These are phyloP conservation scores for Eulemur albifrons DNA, from an alignment of 2,797 vertebrate genomes.

Conservation along the genomic window DNA sequence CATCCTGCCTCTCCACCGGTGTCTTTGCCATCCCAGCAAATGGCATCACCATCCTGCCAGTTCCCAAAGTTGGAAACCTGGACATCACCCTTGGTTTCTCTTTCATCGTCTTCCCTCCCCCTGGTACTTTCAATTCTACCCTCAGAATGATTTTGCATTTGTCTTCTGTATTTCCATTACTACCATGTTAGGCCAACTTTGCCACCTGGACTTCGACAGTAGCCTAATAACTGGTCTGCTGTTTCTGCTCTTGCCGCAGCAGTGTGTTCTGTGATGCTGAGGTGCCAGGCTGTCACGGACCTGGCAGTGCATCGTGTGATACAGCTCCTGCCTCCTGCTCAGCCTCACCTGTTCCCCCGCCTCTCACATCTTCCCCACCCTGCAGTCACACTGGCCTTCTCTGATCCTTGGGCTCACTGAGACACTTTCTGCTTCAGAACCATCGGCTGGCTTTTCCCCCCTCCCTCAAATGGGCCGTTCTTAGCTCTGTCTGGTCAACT, in stretches of 20 bases:
- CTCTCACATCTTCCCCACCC: not conserved
- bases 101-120: not conserved
- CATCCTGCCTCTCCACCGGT: not conserved
- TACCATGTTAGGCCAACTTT: not conserved
- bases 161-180: not conserved
- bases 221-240: not conserved
- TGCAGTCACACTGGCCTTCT: not conserved
- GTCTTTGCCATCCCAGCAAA: not conserved
- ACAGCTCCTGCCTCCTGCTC: not conserved
- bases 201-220: not conserved
- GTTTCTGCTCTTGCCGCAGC: not conserved
- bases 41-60: not conserved
- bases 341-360: not conserved
- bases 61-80: not conserved
- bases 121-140: not conserved
- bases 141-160: not conserved
- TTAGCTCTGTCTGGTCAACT: not conserved
- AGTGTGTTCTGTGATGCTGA: not conserved
- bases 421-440: not conserved
- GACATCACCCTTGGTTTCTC: not conserved
- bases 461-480: not conserved
- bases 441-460: not conserved
- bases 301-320: fast-evolving
- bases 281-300: fast-evolving
- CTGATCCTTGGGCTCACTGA: not conserved